Evolutionary conservation across 1,140 invertebrate genomes (phyloP).

Genomic region (Caligus rogercresseyi): DNA sequence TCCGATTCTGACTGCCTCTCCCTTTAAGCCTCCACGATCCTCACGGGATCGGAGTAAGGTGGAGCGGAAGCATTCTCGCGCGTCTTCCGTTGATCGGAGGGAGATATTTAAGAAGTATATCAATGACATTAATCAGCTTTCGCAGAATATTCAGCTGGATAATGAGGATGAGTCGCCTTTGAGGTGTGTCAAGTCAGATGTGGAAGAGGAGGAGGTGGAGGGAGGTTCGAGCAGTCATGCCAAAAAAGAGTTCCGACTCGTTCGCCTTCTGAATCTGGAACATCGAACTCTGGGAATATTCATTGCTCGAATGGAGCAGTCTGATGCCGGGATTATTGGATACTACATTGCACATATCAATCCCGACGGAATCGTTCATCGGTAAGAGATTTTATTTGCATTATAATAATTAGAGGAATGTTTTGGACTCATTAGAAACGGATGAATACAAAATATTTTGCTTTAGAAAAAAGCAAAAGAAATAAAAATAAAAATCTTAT

Average conservation of each 20-base stretch:
- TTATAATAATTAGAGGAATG: background rate
- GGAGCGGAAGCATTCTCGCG: conserved; percentile 8
- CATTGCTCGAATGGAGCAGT: conserved; percentile 20
- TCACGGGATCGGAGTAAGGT: conserved; percentile 1
- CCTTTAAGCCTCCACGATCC: background rate
- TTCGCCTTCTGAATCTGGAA: conserved; percentile 5
- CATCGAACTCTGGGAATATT: conserved; percentile 20
- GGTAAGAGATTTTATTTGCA: conserved; percentile 14
- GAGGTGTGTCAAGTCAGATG: background rate
- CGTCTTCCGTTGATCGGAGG: conserved; percentile 11
- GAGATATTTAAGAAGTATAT: conserved; percentile 19
- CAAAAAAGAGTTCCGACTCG: conserved; percentile 14
- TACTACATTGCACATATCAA: conserved; percentile 22
- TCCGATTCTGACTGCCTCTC: background rate
- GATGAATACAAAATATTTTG: background rate
- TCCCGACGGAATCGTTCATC: conserved; percentile 20
- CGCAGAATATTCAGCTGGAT: background rate
- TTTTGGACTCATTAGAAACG: background rate
- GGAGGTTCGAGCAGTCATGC: background rate
- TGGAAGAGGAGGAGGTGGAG: background rate
- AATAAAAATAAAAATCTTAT: too few species aligned
- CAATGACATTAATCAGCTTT: conserved; percentile 1
- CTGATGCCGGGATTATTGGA: conserved; percentile 10
- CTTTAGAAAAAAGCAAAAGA: too few species aligned
- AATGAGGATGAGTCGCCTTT: conserved; percentile 1